These are phyloP conservation scores for Papilio protenor DNA, from an alignment of 2,888 invertebrate species.

Conservation along the genomic window DNA sequence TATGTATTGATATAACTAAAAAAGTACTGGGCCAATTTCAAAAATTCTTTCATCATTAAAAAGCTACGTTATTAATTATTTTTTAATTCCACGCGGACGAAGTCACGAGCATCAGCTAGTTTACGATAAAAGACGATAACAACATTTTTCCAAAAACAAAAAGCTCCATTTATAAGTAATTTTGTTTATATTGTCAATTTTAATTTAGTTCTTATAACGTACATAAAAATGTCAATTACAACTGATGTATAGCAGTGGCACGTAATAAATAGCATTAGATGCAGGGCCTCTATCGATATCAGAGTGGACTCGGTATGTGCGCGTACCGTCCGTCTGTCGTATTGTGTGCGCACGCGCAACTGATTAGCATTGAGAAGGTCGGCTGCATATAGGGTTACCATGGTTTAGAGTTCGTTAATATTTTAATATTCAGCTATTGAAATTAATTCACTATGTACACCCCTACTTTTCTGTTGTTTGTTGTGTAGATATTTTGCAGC, in stretches of 20 bases:
- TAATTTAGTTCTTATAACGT: background rate
- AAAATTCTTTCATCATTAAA: no score
- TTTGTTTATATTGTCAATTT: no score
- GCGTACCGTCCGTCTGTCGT: constrained; percentile 42
- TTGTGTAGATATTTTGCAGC: no score
- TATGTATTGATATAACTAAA: no score
- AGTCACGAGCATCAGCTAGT: no score
- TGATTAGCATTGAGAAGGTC: constrained; percentile 79
- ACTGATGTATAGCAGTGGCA: background rate
- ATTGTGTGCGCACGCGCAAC: constrained; percentile 47
- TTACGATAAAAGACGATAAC: background rate
- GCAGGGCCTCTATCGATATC: constrained; percentile 29
- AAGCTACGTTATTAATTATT: no score
- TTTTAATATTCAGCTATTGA: no score
- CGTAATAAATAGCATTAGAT: constrained; percentile 26
- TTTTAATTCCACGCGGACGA: no score
- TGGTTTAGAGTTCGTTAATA: constrained; percentile 53
- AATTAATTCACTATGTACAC: no score
- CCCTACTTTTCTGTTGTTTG: no score
- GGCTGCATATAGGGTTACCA: constrained; percentile 50
- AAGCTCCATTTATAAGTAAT: background rate
- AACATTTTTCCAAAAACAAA: background rate
- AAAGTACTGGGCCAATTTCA: no score
- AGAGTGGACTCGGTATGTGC: constrained; percentile 33
- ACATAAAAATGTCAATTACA: constrained; percentile 17